These are phyloP conservation scores for Margarornis squamiger DNA, from an alignment of 2,797 vertebrate species.

Conservation along the genomic window DNA sequence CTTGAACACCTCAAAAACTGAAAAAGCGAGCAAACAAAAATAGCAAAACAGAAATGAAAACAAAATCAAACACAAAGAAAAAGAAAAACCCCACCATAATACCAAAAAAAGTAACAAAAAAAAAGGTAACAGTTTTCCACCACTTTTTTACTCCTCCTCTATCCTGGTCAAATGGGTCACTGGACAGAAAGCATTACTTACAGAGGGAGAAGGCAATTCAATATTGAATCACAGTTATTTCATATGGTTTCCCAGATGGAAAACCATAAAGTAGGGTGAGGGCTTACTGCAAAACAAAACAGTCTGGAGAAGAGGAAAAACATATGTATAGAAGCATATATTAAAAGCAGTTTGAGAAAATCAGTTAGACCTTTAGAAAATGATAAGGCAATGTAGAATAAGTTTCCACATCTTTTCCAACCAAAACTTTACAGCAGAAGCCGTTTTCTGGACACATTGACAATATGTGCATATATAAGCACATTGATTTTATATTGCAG, in stretches of 20 bases:
- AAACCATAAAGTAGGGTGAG: slow-evolving; percentile 5
- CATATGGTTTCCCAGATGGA: slow-evolving; percentile 49
- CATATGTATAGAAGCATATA: neutral
- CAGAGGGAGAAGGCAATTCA: neutral
- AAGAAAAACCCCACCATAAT: neutral
- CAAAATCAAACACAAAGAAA: neutral
- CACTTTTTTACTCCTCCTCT: neutral
- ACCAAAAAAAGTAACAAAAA: neutral
- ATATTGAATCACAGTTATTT: neutral
- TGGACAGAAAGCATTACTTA: neutral
- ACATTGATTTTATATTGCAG: neutral
- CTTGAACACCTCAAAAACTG: neutral
- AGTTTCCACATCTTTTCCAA: neutral
- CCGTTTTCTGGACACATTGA: neutral
- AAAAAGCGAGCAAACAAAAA: neutral
- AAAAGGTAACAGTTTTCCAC: neutral
- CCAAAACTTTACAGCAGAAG: neutral
- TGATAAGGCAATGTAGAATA: neutral
- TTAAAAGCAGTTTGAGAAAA: slow-evolving; percentile 5
- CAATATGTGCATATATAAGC: rapidly evolving
- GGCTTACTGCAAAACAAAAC: slow-evolving; percentile 27
- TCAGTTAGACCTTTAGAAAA: neutral
- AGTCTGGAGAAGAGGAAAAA: slow-evolving; percentile 1
- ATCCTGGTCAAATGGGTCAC: neutral
- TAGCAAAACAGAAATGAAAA: neutral